Evolutionary conservation across 1,140 invertebrate species (phyloP), one percentile per base, ranked within the genome.

Genomic region (Solen grandis): DNA sequence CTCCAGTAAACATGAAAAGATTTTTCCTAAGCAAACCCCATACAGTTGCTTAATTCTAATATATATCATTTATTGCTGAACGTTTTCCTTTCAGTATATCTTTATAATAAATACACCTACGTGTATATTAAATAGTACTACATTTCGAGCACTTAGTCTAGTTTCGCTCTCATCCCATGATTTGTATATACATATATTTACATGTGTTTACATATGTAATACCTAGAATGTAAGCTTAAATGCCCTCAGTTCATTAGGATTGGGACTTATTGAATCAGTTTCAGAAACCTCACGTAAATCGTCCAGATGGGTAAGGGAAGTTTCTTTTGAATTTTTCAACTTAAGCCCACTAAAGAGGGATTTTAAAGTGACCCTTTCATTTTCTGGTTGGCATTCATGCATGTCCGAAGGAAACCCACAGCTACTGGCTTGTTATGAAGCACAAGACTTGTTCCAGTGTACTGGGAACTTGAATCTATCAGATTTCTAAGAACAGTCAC

Each of bases 401-500:
- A 25, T 36, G 19, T 29, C 27, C 5, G 16, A 5, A 27, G n/a
- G 8, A 14, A 62, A 57, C 0, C 38, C 19, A 55, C 52, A 72
- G 25, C 14, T 2, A 25, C 25, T 13, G 68, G 36, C n/a, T 25
- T 50, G 10, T 31, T 41, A 33, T 80, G 77, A 36, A 80, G 38
- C 2, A 80, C 60, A n/a, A 80, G 27, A 31, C 77, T 80, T 0
- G 77, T 80, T n/a, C 55, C 55, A 54, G 72, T 73, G 38, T 76
- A 76, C n/a, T 62, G 22, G 1, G 63, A 27, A 74, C 62, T 50
- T 25, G 41, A 19, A 5, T 72, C 60, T 19, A 55, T 27, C n/a
- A 79, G 38, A 29, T 19, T 60, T 16, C 77, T 66, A 38, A 80
- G 29, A 10, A 41, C 68, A 5, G 55, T 60, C 2, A 80, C 59